phyloP scores from a whole-genome alignment of 2,797 vertebrate genomes.

The Sciurus vulgaris region DNA sequence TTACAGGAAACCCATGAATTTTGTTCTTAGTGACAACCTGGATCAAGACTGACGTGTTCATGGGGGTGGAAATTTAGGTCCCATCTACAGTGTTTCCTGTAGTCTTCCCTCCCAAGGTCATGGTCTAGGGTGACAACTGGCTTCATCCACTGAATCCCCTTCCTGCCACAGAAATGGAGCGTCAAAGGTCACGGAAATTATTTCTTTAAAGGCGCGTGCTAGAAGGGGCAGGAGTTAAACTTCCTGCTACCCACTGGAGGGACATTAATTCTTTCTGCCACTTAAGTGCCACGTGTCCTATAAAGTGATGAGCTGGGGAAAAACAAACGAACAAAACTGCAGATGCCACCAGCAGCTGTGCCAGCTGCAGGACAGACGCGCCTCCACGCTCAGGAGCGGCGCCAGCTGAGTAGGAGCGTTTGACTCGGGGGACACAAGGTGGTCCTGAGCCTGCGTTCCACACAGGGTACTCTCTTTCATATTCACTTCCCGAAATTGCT shows the following conservation, averaged over 20 bases:
- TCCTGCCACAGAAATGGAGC: neutral
- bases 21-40: neutral
- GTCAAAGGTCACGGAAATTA: too few species aligned
- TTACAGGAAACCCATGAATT: neutral
- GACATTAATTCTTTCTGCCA: neutral
- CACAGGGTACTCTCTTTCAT: neutral
- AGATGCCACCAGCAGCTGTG: neutral
- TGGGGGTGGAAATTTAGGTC: neutral
- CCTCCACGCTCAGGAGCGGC: neutral
- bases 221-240: too few species aligned
- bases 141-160: neutral
- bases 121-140: too few species aligned
- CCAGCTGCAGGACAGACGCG: neutral
- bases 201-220: neutral
- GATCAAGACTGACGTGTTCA: neutral
- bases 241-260: neutral
- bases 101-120: neutral
- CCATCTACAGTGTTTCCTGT: neutral
- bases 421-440: neutral
- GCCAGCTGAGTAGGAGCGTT: neutral
- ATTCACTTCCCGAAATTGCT: neutral
- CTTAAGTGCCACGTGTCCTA: neutral
- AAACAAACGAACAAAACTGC: neutral
- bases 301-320: neutral
- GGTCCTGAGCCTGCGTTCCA: neutral